A percentile compares a stretch with the other conserved stretches of the same genome.
Conservation (phyloP, 1,140 invertebrate genomes). For the Cepaea nemoralis region DNA sequence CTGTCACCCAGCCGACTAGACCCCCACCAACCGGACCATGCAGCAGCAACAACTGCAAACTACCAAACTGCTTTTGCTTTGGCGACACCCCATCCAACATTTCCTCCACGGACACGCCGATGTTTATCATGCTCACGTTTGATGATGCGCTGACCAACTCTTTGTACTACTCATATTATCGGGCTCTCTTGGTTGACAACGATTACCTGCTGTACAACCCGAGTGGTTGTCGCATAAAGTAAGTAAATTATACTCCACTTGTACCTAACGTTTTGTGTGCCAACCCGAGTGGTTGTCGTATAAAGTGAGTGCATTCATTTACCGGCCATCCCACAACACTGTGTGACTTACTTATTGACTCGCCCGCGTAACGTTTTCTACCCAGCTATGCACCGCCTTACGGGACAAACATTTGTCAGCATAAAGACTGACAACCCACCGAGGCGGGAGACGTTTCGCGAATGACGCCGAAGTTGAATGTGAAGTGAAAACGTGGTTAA, state of each 20-base stretch:
- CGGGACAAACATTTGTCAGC: too few species aligned
- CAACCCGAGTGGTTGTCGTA: constrained; percentile 7
- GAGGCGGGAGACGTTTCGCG: too few species aligned
- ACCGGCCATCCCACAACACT: too few species aligned
- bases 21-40: not conserved
- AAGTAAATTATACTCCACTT: not conserved
- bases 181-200: not conserved
- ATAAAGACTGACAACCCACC: too few species aligned
- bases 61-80: constrained; percentile 31
- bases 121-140: constrained; percentile 26
- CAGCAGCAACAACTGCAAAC: not conserved
- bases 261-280: too few species aligned
- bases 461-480: too few species aligned
- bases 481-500: too few species aligned
- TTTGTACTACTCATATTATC: not conserved
- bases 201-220: constrained; percentile 3
- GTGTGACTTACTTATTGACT: too few species aligned
- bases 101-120: not conserved
- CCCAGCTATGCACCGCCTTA: too few species aligned
- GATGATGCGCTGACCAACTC: not conserved
- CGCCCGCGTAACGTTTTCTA: too few species aligned
- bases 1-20: too few species aligned
- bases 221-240: not conserved
- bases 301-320: not conserved
- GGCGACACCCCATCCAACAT: constrained; percentile 8